A percentile compares a stretch with the other conserved stretches of the same genome.
Evolutionary conservation across 1,140 invertebrate genomes (phyloP).

Genomic region (Acromyrmex heyeri): DNA sequence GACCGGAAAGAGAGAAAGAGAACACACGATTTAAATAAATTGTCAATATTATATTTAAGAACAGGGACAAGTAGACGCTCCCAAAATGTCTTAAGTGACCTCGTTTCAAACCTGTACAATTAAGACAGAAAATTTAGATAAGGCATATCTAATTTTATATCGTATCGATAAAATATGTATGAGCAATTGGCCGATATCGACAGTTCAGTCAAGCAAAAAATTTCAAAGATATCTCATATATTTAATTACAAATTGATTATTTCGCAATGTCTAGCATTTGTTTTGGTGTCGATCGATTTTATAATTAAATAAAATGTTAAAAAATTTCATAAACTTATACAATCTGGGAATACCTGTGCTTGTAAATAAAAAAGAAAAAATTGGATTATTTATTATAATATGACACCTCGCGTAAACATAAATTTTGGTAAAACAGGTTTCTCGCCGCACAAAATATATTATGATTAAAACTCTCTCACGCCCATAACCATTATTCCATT

Average conservation of each 20-base stretch:
- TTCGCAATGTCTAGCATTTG: background rate
- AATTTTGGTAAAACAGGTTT: constrained; percentile 34
- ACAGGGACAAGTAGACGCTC: background rate
- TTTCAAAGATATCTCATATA: background rate
- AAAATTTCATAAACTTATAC: constrained; percentile 5
- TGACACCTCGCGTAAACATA: constrained; percentile 13
- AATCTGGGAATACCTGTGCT: background rate
- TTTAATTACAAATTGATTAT: background rate
- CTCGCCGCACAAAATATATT: background rate
- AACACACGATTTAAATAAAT: constrained; percentile 29
- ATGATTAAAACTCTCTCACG: constrained; percentile 24
- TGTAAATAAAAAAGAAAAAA: background rate
- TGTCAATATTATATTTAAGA: background rate
- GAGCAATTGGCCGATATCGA: background rate
- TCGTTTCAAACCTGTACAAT: constrained; percentile 7
- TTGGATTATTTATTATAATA: constrained; percentile 27
- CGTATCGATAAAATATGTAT: background rate
- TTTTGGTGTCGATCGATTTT: background rate
- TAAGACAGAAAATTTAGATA: constrained; percentile 10
- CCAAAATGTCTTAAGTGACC: constrained; percentile 22
- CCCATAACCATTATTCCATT: constrained; percentile 46
- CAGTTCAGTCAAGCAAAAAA: background rate
- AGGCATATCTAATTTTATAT: constrained; percentile 29
- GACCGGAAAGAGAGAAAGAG: background rate
- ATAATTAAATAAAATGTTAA: background rate